Percentiles rank a stretch among this genome's conserved stretches.
Conservation (phyloP, 2,797 vertebrate species). For the Tamandua tetradactyla region DNA sequence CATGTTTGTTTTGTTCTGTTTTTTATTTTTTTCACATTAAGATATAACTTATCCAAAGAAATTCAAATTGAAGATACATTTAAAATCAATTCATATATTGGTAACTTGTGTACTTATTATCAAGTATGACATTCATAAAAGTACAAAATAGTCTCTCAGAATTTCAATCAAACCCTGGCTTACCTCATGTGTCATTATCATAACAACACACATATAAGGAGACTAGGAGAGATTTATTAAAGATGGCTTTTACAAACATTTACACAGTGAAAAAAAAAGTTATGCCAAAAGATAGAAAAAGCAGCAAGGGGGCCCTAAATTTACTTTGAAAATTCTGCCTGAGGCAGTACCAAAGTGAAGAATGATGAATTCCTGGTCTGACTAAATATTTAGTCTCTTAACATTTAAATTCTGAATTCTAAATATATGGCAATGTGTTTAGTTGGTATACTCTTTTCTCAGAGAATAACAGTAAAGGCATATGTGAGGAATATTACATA, state of each 20-base stretch:
- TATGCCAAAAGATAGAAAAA: background rate
- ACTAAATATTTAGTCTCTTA: background rate
- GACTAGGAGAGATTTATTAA: background rate
- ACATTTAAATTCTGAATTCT: constrained; percentile 64
- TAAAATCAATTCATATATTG: constrained; percentile 69
- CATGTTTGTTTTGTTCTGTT: too few species aligned
- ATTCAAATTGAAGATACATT: constrained; percentile 49
- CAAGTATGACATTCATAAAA: constrained; percentile 24
- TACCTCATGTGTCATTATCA: background rate
- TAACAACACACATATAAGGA: background rate
- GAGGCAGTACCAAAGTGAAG: background rate
- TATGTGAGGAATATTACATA: background rate
- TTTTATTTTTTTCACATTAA: constrained; percentile 38
- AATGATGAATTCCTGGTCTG: background rate
- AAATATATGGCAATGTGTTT: background rate
- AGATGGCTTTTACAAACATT: background rate
- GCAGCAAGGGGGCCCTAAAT: background rate
- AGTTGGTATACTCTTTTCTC: background rate
- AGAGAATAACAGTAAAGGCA: background rate
- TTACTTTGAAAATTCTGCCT: background rate
- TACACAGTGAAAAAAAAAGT: constrained; percentile 10
- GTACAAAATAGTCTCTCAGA: background rate
- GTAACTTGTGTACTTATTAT: constrained; percentile 51
- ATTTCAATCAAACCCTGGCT: background rate
- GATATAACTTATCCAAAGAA: constrained; percentile 68